Evolutionary conservation across 2,797 vertebrate species (phyloP), one percentile per base, ranked within the genome.

Genomic region (Gastrophryne carolinensis): DNA sequence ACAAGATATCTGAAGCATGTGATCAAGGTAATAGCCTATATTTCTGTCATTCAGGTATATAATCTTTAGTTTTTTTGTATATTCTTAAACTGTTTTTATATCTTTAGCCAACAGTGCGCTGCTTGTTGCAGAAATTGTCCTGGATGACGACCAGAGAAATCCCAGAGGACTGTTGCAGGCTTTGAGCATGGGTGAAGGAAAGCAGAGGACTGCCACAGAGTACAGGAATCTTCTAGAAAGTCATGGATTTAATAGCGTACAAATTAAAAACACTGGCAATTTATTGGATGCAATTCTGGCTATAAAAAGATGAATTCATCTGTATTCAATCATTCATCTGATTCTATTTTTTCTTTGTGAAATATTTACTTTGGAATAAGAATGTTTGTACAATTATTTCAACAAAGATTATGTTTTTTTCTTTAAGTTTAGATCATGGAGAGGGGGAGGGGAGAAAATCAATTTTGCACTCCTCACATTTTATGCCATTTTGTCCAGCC

Each of bases 91-190:
- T 30, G 6, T 23, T 32, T 32, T 49, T 56, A 13, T 24, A 10
- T 37, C 1, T 52, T 26, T 26, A 72, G 56, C 58, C 5, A 54
- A 1, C 4, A 87, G 89, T 58, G 89, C 87, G 0, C 65, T 96
- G 81, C 86, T 97, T 80, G 77, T 96, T 69, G 89, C 86, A 12
- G 94, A 94, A 87, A 90, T 91, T 79, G 84, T 93, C 39, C 79
- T 93, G 82, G 90, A 93, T 35, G 87, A 93, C 63, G 85, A 89
- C 75, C 84, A 86, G 79, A 83, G 78, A 12, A 89, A 82, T 0
- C 87, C 83, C 26, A 85, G 84, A 9, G 89, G 83, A 34, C 82
- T 93, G 39, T 88, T 93, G 23, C 93, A 93, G 83, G 86, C 92
- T 57, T 91, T 95, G 80, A 91, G 89, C 82, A 91, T 92, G 91